phyloP scores from a whole-genome alignment of 2,888 invertebrate genomes.

The Antheraea yamamai region DNA sequence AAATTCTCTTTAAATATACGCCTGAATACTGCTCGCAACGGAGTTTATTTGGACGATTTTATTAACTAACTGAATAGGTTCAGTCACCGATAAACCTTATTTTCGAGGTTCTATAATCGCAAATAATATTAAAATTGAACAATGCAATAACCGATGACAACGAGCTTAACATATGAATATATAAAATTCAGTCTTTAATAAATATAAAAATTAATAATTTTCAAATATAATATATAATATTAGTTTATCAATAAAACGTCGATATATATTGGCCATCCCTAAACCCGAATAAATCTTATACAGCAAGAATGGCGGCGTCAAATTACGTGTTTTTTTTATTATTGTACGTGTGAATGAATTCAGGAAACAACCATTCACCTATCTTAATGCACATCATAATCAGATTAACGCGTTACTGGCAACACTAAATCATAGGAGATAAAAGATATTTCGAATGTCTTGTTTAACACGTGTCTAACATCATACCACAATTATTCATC shows the following conservation, averaged over 20 bases:
- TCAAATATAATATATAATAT: not conserved
- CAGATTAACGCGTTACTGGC: constrained; percentile 5
- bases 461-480: constrained; percentile 5
- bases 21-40: too few species aligned
- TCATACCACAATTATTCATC: not conserved
- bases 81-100: too few species aligned
- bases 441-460: not conserved
- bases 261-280: not conserved
- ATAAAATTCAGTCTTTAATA: too few species aligned
- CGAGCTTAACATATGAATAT: too few species aligned
- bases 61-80: too few species aligned
- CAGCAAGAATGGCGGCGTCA: not conserved
- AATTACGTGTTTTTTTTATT: not conserved
- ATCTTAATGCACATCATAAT: constrained; percentile 14
- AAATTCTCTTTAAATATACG: too few species aligned
- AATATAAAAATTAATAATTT: not conserved
- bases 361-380: not conserved
- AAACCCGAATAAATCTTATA: not conserved
- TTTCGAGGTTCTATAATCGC: too few species aligned
- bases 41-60: too few species aligned
- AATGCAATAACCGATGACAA: too few species aligned
- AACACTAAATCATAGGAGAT: constrained; percentile 8
- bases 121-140: too few species aligned
- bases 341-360: constrained; percentile 7
- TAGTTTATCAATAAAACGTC: not conserved